These are phyloP conservation scores for Cichladusa arquata DNA, from an alignment of 2,113 vertebrate genomes.

Conservation along the genomic window DNA sequence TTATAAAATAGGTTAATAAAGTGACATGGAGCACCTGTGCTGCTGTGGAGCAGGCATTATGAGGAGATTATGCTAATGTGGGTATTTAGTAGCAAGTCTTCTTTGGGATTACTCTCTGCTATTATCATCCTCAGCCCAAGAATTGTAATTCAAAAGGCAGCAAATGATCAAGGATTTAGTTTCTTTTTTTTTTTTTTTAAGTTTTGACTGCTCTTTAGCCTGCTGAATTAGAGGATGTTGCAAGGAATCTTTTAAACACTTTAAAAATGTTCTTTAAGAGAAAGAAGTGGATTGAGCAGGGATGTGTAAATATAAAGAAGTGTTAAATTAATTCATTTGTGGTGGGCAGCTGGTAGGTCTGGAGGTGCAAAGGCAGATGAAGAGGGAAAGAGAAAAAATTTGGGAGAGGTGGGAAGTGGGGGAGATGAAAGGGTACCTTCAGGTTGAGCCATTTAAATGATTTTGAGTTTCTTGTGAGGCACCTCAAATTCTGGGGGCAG, in stretches of 20 bases:
- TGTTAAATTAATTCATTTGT: not conserved
- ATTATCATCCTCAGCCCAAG: not conserved
- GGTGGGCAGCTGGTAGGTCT: not conserved
- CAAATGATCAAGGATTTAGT: not conserved
- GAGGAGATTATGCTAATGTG: slow-evolving; percentile 29
- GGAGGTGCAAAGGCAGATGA: not conserved
- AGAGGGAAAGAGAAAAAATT: not conserved
- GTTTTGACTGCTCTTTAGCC: not conserved
- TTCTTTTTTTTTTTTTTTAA: too few species aligned
- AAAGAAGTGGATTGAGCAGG: too few species aligned
- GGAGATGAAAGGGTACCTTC: not conserved
- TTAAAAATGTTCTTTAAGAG: not conserved
- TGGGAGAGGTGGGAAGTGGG: not conserved
- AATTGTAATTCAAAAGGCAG: not conserved
- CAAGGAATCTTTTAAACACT: not conserved
- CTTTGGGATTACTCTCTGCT: slow-evolving; percentile 1
- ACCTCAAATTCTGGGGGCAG: not conserved
- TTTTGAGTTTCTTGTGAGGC: not conserved
- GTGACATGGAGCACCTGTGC: not conserved
- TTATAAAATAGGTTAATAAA: slow-evolving; percentile 36
- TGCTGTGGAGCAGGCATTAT: not conserved
- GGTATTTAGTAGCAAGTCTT: slow-evolving; percentile 4
- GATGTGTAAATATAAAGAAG: not conserved
- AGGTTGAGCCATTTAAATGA: not conserved
- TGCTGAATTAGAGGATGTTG: not conserved